Base-by-base conservation (phyloP, 2,797 vertebrate genomes). In the Spea hammondii region DNA sequence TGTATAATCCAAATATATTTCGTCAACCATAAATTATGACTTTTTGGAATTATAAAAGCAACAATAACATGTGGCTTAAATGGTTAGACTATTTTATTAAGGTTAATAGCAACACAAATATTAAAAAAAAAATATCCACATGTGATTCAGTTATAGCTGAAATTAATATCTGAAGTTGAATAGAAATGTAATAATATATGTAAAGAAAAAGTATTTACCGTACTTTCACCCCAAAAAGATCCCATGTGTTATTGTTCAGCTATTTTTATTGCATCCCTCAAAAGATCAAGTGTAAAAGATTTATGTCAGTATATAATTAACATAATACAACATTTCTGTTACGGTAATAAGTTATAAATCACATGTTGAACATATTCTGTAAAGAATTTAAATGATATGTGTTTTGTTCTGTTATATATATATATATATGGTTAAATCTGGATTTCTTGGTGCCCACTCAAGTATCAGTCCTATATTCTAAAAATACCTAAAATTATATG, bases 111-210 rank as follows among this genome's bases (percentile, higher is more conserved):
- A 54, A 47, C 59, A 62, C 6, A 14, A 13, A 57, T 6, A 32
- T 32, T 17, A 48, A 60, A 60, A 62, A 49, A 72, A 17, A 57
- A 12, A 49, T 7, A 47, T 12, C 53, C 70, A 72, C 45, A 72
- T 72, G 70, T 49, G 13, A 48, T 60, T 13, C 55, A 8, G 14
- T 47, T 72, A 46, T n/a, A 32, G 14, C 59, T 17, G 59, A 62
- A 62, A 67, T 8, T 67, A 67, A 48, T 49, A 67, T 46, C 10
- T 49, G 13, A 66, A 67, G 65, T 67, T 48, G 48, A 67, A 47
- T 67, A 67, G 47, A 67, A 49, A 48, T 48, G 65, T 67, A 46
- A 67, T 67, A 67, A 67, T 67, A n/a, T 48, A 32, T 47, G 65
- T 48, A 48, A 44, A 65, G 13, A 62, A 62, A 62, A 17, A 17